phyloP scores from a whole-genome alignment of 1,140 invertebrate species.

The Eupristina koningsbergeri region DNA sequence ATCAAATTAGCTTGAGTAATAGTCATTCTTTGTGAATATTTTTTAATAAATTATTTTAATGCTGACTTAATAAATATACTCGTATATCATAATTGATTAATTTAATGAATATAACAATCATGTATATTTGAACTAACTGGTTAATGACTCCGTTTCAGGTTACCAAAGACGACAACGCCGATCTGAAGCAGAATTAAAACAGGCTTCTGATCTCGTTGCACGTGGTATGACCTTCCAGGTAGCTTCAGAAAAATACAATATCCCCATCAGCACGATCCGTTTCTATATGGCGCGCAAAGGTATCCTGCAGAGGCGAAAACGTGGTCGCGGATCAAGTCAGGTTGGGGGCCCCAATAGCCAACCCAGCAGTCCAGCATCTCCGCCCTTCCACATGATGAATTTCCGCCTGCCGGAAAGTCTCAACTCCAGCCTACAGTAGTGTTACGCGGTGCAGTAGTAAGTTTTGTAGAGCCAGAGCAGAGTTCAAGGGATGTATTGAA shows the following conservation, averaged over 20 bases:
- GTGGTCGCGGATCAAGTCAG: constrained; percentile 75
- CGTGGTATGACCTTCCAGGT: constrained; percentile 87
- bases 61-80: too few species aligned
- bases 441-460: constrained; percentile 61
- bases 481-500: constrained; percentile 5
- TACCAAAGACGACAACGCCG: constrained; percentile 77
- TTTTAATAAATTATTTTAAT: too few species aligned
- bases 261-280: constrained; percentile 87
- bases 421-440: constrained; percentile 73
- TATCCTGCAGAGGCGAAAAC: constrained; percentile 82
- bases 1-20: too few species aligned
- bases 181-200: constrained; percentile 82
- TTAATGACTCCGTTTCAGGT: constrained; percentile 55
- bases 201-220: constrained; percentile 85
- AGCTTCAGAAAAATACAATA: constrained; percentile 87
- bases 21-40: too few species aligned
- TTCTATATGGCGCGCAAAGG: constrained; percentile 89
- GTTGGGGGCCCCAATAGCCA: constrained; percentile 65
- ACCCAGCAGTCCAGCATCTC: constrained; percentile 76
- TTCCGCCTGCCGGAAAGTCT: constrained; percentile 79
- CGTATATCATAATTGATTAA: too few species aligned
- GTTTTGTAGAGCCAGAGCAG: constrained; percentile 55
- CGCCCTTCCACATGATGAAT: constrained; percentile 82
- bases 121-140: neutral
- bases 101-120: too few species aligned